Conservation (phyloP, 2,888 invertebrate species). For the Epsilonema sp. region DNA sequence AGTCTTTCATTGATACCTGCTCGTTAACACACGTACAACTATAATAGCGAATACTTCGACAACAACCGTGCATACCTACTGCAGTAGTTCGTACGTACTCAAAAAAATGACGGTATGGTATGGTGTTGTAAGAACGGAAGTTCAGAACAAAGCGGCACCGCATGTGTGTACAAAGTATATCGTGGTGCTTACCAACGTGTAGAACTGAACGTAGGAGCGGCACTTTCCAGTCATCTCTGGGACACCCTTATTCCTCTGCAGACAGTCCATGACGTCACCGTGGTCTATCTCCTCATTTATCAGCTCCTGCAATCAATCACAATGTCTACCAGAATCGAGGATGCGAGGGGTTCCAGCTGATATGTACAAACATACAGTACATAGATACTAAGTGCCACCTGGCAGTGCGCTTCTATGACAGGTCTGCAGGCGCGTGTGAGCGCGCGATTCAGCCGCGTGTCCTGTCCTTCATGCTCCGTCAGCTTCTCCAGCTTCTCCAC, state of each 20-base stretch:
- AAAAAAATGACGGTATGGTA: no score
- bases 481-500: conserved; percentile 55
- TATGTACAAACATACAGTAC: no score
- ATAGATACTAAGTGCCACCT: no score
- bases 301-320: no score
- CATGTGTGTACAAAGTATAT: no score
- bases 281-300: conserved; percentile 41
- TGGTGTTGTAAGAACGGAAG: no score
- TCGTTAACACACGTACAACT: conserved; percentile 4
- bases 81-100: no score
- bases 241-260: conserved; percentile 73
- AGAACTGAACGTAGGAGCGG: conserved; percentile 80
- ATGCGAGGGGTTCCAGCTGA: no score
- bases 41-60: not conserved
- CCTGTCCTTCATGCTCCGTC: conserved; percentile 68
- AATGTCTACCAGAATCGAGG: no score
- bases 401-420: conserved; percentile 56
- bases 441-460: conserved; percentile 68
- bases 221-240: conserved; percentile 62
- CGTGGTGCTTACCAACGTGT: conserved; percentile 48
- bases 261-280: conserved; percentile 77
- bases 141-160: no score
- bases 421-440: conserved; percentile 59
- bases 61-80: no score
- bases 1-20: conserved; percentile 54